Percentiles rank a stretch among this genome's conserved stretches.
Conservation (phyloP, 53 echinoderm and acorn worm species). For the Astropecten irregularis region DNA sequence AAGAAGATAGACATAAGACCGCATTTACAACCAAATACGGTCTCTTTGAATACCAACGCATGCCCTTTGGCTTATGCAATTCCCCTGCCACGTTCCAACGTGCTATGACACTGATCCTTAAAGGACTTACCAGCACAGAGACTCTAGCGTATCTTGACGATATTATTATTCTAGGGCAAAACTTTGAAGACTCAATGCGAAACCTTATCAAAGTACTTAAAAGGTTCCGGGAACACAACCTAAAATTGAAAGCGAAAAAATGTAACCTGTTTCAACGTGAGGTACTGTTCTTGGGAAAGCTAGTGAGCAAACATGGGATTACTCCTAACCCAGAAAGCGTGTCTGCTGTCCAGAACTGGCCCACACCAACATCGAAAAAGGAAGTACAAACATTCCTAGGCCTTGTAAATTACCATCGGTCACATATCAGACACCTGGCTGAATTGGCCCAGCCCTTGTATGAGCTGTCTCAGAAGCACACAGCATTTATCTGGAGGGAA, state of each 20-base stretch:
- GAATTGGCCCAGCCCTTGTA: conserved; percentile 19
- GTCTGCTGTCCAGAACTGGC: conserved; percentile 3
- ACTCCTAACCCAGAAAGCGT: conserved; percentile 11
- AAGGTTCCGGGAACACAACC: background rate
- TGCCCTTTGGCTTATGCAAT: conserved; percentile 51
- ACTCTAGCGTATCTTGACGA: conserved; percentile 60
- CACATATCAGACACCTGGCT: conserved; percentile 12
- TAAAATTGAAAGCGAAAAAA: conserved; percentile 48
- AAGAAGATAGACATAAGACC: conserved; percentile 61
- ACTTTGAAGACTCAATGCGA: conserved; percentile 44
- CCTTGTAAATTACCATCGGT: conserved; percentile 30
- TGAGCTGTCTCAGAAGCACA: background rate
- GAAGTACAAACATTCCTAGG: conserved; percentile 27
- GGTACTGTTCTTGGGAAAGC: conserved; percentile 34
- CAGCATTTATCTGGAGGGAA: background rate
- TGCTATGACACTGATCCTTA: background rate
- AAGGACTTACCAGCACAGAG: conserved; percentile 35
- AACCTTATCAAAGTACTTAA: conserved; percentile 36
- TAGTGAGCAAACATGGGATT: conserved; percentile 10
- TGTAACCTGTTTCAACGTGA: conserved; percentile 33
- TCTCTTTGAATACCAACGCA: conserved; percentile 5
- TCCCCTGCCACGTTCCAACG: conserved; percentile 28
- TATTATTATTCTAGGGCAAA: conserved; percentile 30
- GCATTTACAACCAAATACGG: conserved; percentile 50
- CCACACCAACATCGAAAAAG: background rate